These are phyloP conservation scores for Ernsta delagoae DNA, from an alignment of 2,888 invertebrate genomes.

Conservation along the genomic window DNA sequence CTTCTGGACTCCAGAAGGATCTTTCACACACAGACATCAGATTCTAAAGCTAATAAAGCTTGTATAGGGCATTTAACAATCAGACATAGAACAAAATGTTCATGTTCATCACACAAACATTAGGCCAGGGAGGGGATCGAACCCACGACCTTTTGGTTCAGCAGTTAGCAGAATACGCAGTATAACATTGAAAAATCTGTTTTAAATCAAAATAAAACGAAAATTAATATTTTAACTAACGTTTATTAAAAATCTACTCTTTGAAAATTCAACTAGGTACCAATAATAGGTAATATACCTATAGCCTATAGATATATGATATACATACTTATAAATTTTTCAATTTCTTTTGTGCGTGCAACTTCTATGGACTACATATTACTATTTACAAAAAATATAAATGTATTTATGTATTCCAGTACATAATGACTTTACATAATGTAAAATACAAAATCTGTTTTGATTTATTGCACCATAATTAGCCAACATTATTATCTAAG, in stretches of 20 bases:
- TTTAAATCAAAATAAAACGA: background rate
- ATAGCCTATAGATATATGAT: too few species aligned
- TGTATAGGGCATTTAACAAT: too few species aligned
- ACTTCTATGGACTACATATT: background rate
- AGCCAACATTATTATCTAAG: too few species aligned
- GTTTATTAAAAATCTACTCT: slow-evolving; percentile 25
- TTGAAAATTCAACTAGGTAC: background rate
- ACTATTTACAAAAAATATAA: background rate
- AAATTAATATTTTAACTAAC: background rate
- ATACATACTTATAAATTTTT: background rate
- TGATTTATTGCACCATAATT: too few species aligned
- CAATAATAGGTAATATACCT: background rate
- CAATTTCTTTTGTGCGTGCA: slow-evolving; percentile 8
- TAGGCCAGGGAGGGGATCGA: too few species aligned
- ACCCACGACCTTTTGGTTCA: too few species aligned
- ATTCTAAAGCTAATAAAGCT: too few species aligned
- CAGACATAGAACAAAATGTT: too few species aligned
- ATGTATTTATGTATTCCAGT: background rate
- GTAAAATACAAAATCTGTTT: background rate
- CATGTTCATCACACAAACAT: too few species aligned
- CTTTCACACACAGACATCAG: too few species aligned
- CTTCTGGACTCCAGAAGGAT: too few species aligned
- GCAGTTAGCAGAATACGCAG: background rate
- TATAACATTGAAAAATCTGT: background rate
- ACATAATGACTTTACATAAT: too few species aligned